Evolutionary conservation across 2,797 vertebrate genomes (phyloP).

Genomic region (Amblyopsis hoosieri): DNA sequence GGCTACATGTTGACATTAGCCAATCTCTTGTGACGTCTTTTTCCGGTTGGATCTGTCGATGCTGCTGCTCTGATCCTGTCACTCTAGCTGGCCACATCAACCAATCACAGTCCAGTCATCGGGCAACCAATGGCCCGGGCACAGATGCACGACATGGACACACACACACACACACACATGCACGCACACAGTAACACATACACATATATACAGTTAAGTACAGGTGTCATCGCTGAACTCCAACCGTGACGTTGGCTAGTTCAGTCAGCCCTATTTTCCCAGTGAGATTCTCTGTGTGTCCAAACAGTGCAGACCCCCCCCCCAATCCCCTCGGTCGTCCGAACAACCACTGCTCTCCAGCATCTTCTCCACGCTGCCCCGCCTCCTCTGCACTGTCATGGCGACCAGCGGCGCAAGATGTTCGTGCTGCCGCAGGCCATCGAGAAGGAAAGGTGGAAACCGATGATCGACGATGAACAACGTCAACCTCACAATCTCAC

Average conservation of each 20-base stretch:
- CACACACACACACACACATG: conserved; percentile 40
- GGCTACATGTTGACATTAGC: too few species aligned
- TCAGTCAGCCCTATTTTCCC: conserved; percentile 87
- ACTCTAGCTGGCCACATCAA: conserved; percentile 1
- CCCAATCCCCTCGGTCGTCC: background rate
- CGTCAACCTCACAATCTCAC: conserved; percentile 18
- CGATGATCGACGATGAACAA: conserved; percentile 35
- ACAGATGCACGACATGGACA: conserved; percentile 14
- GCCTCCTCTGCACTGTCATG: too few species aligned
- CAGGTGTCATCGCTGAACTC: conserved; percentile 77
- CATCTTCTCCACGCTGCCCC: too few species aligned
- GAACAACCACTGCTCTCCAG: background rate
- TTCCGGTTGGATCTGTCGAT: too few species aligned
- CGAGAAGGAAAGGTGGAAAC: conserved; percentile 43
- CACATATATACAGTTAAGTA: conserved; percentile 80
- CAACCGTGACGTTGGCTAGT: conserved; percentile 75
- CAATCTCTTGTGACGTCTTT: too few species aligned
- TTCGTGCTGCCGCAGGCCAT: too few species aligned
- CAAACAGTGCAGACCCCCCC: conserved; percentile 54
- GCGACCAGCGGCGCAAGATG: too few species aligned
- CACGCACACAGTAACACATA: conserved; percentile 16
- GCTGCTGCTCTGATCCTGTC: too few species aligned
- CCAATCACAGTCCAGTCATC: background rate
- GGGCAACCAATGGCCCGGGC: background rate
- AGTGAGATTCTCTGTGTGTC: conserved; percentile 67